Base-by-base conservation (phyloP, 2,888 invertebrate species). In the Drosophila phalerata region DNA sequence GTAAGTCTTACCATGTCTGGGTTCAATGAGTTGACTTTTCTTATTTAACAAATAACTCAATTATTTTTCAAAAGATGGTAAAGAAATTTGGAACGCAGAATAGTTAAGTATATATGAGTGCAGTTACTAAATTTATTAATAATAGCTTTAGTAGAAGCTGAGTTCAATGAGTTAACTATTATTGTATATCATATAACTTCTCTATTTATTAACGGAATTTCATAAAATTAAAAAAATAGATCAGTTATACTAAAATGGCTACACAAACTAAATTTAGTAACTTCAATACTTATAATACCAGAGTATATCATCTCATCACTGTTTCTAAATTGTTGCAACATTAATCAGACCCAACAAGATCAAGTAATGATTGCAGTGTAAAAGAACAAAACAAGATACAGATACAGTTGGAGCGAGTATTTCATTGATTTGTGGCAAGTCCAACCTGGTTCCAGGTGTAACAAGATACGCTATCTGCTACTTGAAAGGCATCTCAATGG, bases 401-500 rank as follows among this genome's bases (percentile, higher is more conserved):
- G 47, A 62, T 75, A 30, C 57, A 19, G 52, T 19, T 32, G 28
- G 17, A 8, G 25, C 30, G 9, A 19, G 13, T 38, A 17, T 15
- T n/a, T 15, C 42, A 52, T 47, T 72, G 65, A 72, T 60, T 72
- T 72, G 73, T 60, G 71, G 73, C 65, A 58, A 42, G 47, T 70
- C 43, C 28, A 56, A 38, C 22, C 38, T 38, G 38, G 15, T 48
- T 63, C 38, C 58, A 69, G 43, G 42, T 52, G 69, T 43, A 69
- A 45, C 40, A 34, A 62, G 56, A 60, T 55, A 69, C 9, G 28
- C 57, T 60, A 48, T 60, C 69, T 15, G 37, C 17, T 10, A 13
- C 32, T 32, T 28, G 22, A 52, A 57, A 34, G 42, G 32, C 38
- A 65, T 30, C 48, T 19, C 43, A 47, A 30, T n/a, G 6, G n/a